phyloP scores from a whole-genome alignment of 2,113 vertebrate genomes.

The Prunella fulvescens region DNA sequence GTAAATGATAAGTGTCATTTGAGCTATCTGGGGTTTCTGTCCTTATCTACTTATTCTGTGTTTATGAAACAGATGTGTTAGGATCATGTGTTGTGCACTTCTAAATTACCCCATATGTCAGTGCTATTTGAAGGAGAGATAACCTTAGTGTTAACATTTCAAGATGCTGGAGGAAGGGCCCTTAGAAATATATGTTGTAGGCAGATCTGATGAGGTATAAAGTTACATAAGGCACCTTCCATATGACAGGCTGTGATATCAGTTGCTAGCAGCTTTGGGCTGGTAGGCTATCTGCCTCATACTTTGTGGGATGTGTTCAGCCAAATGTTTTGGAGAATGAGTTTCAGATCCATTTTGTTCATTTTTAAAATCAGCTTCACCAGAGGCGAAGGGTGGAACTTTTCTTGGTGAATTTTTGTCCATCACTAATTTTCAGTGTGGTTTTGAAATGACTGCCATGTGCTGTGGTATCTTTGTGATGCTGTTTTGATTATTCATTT shows the following conservation, averaged over 20 bases:
- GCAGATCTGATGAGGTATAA: slow-evolving; percentile 37
- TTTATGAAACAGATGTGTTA: slow-evolving; percentile 43
- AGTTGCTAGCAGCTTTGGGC: neutral
- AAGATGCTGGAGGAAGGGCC: neutral
- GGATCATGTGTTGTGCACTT: neutral
- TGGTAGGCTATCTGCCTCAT: neutral
- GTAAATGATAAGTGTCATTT: neutral
- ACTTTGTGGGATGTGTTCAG: slow-evolving; percentile 19
- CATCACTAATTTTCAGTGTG: neutral
- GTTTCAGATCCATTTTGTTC: neutral
- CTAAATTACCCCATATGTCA: slow-evolving; percentile 4
- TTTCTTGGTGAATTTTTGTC: neutral
- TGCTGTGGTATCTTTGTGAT: neutral
- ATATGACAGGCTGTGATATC: slow-evolving; percentile 22
- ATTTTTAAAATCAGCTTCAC: neutral
- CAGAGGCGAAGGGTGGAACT: neutral
- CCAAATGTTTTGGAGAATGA: neutral
- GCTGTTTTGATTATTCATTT: neutral
- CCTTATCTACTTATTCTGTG: slow-evolving; percentile 17
- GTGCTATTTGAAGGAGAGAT: neutral
- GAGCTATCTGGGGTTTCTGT: neutral
- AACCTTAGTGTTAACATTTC: slow-evolving; percentile 16
- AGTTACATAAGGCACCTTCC: slow-evolving; percentile 34
- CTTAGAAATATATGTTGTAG: slow-evolving; percentile 29
- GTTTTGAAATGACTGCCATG: neutral